A percentile compares a stretch with the other conserved stretches of the same genome.
phyloP scores from a whole-genome alignment of 2,888 invertebrate species.

The Zonitis immaculata region DNA sequence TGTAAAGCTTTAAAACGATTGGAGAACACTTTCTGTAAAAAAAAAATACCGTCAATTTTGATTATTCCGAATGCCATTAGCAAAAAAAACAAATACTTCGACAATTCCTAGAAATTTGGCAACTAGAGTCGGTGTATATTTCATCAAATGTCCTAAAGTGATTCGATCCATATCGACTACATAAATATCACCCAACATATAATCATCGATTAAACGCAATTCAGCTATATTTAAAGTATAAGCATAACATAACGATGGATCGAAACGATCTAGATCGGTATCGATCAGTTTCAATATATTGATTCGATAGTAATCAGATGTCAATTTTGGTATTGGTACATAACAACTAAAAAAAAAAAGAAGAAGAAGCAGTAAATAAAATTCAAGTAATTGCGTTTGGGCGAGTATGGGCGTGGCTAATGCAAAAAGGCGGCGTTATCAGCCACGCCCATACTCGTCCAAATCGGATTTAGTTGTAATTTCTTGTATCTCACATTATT shows the following conservation, averaged over 20 bases:
- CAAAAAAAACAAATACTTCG: too few relatives aligned
- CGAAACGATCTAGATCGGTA: conserved; percentile 34
- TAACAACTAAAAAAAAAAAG: conserved; percentile 46
- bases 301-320: conserved; percentile 48
- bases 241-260: conserved; percentile 43
- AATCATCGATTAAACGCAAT: conserved; percentile 48
- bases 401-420: too few relatives aligned
- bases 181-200: conserved; percentile 48
- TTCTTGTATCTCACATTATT: conserved; percentile 17
- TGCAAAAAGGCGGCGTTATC: too few relatives aligned
- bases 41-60: background rate
- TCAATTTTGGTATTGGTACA: conserved; percentile 49
- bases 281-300: conserved; percentile 45
- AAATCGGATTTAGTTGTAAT: background rate
- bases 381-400: too few relatives aligned
- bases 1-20: conserved; percentile 48
- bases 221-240: conserved; percentile 50
- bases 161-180: conserved; percentile 47
- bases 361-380: too few relatives aligned
- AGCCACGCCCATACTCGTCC: too few relatives aligned
- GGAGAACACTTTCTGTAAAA: conserved; percentile 51
- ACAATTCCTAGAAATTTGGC: conserved; percentile 48
- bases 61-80: too few relatives aligned
- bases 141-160: conserved; percentile 45
- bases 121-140: conserved; percentile 45